Conservation (phyloP, 2,113 vertebrate species). For the Canis aureus region DNA sequence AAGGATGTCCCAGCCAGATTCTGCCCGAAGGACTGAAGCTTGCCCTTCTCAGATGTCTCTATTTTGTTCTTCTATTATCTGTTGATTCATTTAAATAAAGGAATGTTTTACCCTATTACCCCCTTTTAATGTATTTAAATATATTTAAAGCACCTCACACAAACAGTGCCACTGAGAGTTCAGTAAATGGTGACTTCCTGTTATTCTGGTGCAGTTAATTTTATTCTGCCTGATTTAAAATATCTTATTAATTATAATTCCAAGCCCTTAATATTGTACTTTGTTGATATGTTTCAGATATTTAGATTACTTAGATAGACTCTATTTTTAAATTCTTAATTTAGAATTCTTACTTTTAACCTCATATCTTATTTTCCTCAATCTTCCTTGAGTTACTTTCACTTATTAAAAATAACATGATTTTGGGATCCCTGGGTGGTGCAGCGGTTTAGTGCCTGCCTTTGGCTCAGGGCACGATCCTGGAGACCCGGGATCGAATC, state of each 20-base stretch:
- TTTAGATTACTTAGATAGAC: conserved; percentile 4
- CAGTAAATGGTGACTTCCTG: background rate
- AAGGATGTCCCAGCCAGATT: background rate
- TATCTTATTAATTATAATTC: background rate
- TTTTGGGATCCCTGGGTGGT: no score
- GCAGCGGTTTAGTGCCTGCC: no score
- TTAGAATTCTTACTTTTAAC: conserved; percentile 51
- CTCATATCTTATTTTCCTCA: background rate
- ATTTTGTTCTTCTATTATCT: background rate
- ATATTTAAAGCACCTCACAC: background rate
- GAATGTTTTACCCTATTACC: background rate
- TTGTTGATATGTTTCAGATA: conserved; percentile 12
- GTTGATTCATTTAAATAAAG: background rate
- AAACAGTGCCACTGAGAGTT: background rate
- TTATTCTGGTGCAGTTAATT: background rate
- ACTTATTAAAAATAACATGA: conserved; percentile 34
- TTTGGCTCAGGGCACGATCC: no score
- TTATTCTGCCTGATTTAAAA: conserved; percentile 28
- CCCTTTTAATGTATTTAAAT: background rate
- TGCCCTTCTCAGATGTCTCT: background rate
- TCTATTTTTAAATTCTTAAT: conserved; percentile 65
- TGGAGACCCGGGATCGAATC: no score
- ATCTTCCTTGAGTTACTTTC: conserved; percentile 17
- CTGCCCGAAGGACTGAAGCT: background rate
- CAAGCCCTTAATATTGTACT: background rate